Base-by-base conservation (phyloP, 2,888 invertebrate genomes). In the Stenodema calcarata region DNA sequence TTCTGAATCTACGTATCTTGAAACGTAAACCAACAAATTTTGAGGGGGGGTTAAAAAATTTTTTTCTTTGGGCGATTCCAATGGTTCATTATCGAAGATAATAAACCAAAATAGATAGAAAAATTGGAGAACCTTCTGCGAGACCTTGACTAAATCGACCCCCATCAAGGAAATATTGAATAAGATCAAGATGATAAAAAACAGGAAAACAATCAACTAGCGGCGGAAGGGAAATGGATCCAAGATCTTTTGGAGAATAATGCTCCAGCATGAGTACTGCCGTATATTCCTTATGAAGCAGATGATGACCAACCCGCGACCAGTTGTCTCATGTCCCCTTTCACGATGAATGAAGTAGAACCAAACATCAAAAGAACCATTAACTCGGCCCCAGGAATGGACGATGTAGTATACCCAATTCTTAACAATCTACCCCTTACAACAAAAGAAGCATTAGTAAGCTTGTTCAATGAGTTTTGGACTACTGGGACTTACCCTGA, bases 371-470 rank as follows among this genome's bases (percentile, higher is more conserved):
- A 27, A 69, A 14, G n/a, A 16, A 6, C 30, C 3, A 16, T 28
- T 14, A 84, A 87, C 35, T 41, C 79, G n/a, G 27, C 86, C 11
- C 87, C 87, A n/a, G 87, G 86, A 0, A 30, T 11, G 1, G 87
- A 87, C 30, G 50, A 54, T 41, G 9, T 87, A n/a, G 41, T 79
- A 4, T 87, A 87, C 30, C 42, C 79, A 0, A 79, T 87, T 1
- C 2, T 87, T 0, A 6, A 1, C 7, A 42, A 87, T 27, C 80
- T n/a, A n/a, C n/a, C 80, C 23, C 79, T 78, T 1, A 35, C 11
- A 7, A 44, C 7, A n/a, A 23, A 35, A 30, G 16, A 62, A 41
- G 18, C n/a, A 35, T 18, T 87, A n/a, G 30, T 87, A 28, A 23
- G 18, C 7, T 30, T 75, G 18, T 75, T 35, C 16, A 75, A 75